Conservation (phyloP, 2,797 vertebrate species). For the Parauchenoglanis ngamensis region DNA sequence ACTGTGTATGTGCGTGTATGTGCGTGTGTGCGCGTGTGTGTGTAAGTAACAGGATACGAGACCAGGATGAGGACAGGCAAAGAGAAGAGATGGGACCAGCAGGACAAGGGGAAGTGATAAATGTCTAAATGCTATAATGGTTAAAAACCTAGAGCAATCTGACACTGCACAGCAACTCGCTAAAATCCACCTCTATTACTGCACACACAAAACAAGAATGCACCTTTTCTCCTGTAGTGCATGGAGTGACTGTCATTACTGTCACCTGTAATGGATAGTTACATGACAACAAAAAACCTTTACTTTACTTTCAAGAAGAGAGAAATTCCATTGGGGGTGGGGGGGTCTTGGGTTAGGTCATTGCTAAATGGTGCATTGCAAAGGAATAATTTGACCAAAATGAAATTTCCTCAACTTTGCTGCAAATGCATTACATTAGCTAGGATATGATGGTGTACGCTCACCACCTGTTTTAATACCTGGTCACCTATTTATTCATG, state of each 20-base stretch:
- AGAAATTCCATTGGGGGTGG: no score
- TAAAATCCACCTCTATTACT: constrained; percentile 38
- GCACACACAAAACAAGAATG: constrained; percentile 62
- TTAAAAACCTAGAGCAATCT: constrained; percentile 38
- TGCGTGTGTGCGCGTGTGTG: neutral
- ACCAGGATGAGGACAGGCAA: constrained; percentile 38
- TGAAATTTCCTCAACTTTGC: neutral
- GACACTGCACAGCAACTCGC: constrained; percentile 22
- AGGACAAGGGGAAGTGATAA: constrained; percentile 14
- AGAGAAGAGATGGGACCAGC: constrained; percentile 18
- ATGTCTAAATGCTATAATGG: constrained; percentile 31
- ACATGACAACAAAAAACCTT: constrained; percentile 48
- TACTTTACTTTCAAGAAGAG: constrained; percentile 45
- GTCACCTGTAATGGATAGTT: constrained; percentile 72
- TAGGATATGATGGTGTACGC: neutral
- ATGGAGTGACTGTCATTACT: constrained; percentile 65
- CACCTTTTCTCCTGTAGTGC: constrained; percentile 74
- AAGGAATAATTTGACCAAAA: neutral
- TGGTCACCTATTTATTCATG: neutral
- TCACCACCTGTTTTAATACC: no score
- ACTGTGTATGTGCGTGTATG: constrained; percentile 7
- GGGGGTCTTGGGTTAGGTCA: no score
- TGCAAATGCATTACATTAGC: neutral
- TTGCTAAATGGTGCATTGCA: neutral
- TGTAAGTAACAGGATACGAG: constrained; percentile 20